phyloP scores from a whole-genome alignment of 1,140 invertebrate genomes.

The Zaprionus gabonicus region DNA sequence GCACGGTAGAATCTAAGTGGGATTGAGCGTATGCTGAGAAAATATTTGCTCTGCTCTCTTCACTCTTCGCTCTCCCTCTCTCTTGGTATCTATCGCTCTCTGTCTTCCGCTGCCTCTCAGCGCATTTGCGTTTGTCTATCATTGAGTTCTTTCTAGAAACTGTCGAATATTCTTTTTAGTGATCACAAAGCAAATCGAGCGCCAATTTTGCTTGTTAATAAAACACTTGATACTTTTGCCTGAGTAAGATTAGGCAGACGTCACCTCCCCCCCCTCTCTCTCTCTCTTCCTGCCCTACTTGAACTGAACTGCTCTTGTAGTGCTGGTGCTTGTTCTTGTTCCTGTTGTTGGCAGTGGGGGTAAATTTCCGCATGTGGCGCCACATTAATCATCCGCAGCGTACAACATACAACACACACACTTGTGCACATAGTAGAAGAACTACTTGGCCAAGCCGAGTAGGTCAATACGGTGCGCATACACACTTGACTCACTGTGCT shows the following conservation, averaged over 20 bases:
- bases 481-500: constrained; percentile 63
- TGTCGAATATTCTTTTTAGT: constrained; percentile 56
- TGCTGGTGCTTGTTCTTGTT: too few species aligned
- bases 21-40: constrained; percentile 21
- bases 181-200: constrained; percentile 35
- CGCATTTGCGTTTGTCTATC: constrained; percentile 52
- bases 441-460: constrained; percentile 34
- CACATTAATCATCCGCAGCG: constrained; percentile 65
- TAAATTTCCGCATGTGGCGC: constrained; percentile 51
- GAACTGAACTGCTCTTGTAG: constrained; percentile 11
- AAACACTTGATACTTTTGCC: constrained; percentile 60
- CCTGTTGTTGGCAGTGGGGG: constrained; percentile 9
- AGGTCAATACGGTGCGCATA: constrained; percentile 61
- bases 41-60: constrained; percentile 8
- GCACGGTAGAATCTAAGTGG: constrained; percentile 24
- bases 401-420: constrained; percentile 18
- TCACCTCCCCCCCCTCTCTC: constrained; percentile 38
- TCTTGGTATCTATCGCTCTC: constrained; percentile 14
- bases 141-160: constrained; percentile 70
- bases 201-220: constrained; percentile 27
- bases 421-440: not conserved
- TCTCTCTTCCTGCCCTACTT: not conserved
- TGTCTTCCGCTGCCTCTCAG: not conserved
- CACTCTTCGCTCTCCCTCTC: not conserved
- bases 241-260: constrained; percentile 58